phyloP scores from a whole-genome alignment of 2,113 vertebrate species.

The Porphyrio hochstetteri region DNA sequence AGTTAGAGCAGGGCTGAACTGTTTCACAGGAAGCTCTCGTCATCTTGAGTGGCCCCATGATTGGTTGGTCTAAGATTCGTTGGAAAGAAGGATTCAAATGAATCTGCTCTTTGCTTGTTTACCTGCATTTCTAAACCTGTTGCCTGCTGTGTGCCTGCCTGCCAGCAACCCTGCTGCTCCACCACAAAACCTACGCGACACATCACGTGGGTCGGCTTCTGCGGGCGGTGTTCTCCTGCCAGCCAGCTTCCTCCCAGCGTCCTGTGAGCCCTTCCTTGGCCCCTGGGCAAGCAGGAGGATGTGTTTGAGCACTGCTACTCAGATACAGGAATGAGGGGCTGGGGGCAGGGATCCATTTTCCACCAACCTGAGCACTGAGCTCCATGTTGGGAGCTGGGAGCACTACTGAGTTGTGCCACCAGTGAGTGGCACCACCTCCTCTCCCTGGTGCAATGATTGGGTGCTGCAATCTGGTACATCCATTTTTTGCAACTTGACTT shows the following conservation, averaged over 20 bases:
- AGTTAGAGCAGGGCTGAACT: not conserved
- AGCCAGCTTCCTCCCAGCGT: not conserved
- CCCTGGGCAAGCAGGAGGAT: not conserved
- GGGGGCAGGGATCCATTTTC: not conserved
- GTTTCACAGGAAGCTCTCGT: not conserved
- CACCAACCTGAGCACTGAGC: not conserved
- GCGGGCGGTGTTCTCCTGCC: rapidly evolving
- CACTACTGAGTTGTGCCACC: not conserved
- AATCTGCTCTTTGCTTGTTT: not conserved
- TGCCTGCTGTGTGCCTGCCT: not conserved
- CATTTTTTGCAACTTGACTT: not conserved
- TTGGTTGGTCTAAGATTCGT: not conserved
- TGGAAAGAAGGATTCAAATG: not conserved
- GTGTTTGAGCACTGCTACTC: not conserved
- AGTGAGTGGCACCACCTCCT: rapidly evolving
- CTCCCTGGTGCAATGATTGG: not conserved
- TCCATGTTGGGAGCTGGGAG: not conserved
- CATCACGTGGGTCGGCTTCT: not conserved
- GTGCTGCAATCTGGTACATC: not conserved
- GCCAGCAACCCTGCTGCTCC: not conserved
- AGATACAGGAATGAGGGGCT: not conserved
- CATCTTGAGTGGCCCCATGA: not conserved
- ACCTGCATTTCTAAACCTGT: not conserved
- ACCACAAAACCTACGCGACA: not conserved
- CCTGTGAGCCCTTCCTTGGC: not conserved